Conservation (phyloP, 1,140 invertebrate species). For the Drosophila pectinifera region DNA sequence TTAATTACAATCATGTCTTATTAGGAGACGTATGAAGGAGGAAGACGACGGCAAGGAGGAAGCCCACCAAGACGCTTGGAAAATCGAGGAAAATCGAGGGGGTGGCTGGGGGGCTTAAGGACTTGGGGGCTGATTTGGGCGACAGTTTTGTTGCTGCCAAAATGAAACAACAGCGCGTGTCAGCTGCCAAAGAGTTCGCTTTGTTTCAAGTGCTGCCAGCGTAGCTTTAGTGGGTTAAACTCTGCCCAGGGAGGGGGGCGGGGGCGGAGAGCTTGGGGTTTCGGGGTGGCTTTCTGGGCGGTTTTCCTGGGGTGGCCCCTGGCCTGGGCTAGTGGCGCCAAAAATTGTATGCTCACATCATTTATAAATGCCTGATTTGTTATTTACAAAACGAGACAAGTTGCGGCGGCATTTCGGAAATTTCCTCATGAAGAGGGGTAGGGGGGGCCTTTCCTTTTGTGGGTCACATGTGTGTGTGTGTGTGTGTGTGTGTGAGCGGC, state of each 20-base stretch:
- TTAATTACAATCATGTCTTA: conserved; percentile 85
- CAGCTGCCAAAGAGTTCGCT: conserved; percentile 72
- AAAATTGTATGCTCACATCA: conserved; percentile 83
- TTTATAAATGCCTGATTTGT: conserved; percentile 85
- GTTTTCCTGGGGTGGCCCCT: no score
- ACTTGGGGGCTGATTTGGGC: conserved; percentile 17
- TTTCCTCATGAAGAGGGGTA: conserved; percentile 16
- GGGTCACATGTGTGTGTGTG: conserved; percentile 23
- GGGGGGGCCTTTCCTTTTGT: conserved; percentile 17
- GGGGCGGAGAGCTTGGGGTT: neutral
- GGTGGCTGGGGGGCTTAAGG: neutral
- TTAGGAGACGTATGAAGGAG: conserved; percentile 83
- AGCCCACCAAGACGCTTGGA: conserved; percentile 20
- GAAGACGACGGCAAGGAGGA: conserved; percentile 22
- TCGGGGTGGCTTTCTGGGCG: no score
- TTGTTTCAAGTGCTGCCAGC: conserved; percentile 73
- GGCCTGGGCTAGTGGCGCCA: conserved; percentile 39
- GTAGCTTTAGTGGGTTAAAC: conserved; percentile 37
- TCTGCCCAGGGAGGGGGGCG: neutral
- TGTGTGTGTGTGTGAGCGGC: conserved; percentile 34
- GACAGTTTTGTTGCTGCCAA: conserved; percentile 56
- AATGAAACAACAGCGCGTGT: conserved; percentile 52
- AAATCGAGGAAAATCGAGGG: conserved; percentile 3
- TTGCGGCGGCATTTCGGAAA: conserved; percentile 74
- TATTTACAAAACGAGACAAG: conserved; percentile 84